A percentile compares a stretch with the other conserved stretches of the same genome.
Conservation (phyloP, 2,113 vertebrate species). For the Corythornis cristatus region DNA sequence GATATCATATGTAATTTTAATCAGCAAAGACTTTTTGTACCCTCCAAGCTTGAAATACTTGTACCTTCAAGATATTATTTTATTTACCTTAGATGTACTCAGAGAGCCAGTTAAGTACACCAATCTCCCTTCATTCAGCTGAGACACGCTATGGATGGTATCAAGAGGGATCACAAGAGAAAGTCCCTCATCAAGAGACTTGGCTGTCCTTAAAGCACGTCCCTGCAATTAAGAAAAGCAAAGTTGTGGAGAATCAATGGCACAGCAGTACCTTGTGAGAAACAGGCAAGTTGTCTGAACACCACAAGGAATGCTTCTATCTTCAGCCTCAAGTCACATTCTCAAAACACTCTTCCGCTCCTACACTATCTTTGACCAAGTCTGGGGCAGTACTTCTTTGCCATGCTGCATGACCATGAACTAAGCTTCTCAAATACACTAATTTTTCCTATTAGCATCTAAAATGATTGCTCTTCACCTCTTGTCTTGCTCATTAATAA, state of each 20-base stretch:
- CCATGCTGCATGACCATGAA: background rate
- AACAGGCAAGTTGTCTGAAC: background rate
- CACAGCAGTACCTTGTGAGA: background rate
- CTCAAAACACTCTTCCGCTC: background rate
- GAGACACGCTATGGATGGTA: constrained; percentile 74
- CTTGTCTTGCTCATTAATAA: background rate
- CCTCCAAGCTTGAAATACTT: background rate
- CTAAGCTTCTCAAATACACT: background rate
- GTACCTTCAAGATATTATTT: background rate
- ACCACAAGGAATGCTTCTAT: background rate
- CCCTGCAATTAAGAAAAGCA: constrained; percentile 75
- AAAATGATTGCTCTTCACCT: background rate
- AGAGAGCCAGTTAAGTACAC: constrained; percentile 87
- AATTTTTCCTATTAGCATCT: background rate
- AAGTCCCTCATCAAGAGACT: constrained; percentile 88
- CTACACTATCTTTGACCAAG: background rate
- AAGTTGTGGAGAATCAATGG: background rate
- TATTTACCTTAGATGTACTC: constrained; percentile 84
- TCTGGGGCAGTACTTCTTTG: background rate
- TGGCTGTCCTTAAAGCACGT: constrained; percentile 83
- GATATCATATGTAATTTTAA: background rate
- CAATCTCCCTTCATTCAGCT: constrained; percentile 83
- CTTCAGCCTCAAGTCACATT: background rate
- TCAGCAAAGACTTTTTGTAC: background rate
- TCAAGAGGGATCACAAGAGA: constrained; percentile 83